Evolutionary conservation across 2,797 vertebrate genomes (phyloP), one percentile per base, ranked within the genome.

Genomic region (Aphelocoma californica): DNA sequence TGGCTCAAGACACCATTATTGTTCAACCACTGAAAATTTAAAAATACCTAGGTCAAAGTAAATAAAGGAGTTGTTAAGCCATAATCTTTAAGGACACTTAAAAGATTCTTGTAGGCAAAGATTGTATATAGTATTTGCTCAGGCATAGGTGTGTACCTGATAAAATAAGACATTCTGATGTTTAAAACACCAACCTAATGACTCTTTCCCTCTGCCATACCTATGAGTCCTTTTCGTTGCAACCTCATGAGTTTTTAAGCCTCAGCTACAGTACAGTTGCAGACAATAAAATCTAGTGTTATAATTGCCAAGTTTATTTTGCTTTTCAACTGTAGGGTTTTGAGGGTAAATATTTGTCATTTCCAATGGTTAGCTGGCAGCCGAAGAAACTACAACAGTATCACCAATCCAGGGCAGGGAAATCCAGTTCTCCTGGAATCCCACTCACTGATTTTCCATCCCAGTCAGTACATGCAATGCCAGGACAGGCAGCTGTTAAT

Each of bases 121-220:
- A 95, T 44, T 53, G 32, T 94, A 53, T 91, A 86, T 86, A 92
- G 61, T 97, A 90, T 97, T 97, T 97, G 91, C 67, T 95, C 73
- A 95, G 81, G 60, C 82, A 64, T 84, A 84, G 84, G 94, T 12
- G 90, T 95, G 92, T 94, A 75, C 77, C 53, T 28, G 57, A 95
- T 95, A 93, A 94, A 97, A 90, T 4, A 20, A 85, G 88, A 83
- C 20, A 5, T 95, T 91, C 73, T 88, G 61, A 56, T 11, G 2
- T 80, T 94, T 94, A 54, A 89, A 94, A 72, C 66, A 74, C 69
- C 70, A 92, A 48, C 85, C 93, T 86, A 81, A 54, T 94, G 12
- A 31, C 75, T 95, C 54, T 90, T 85, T 31, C 42, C 87, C 58
- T 28, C 29, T 0, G 0, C 42, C 62, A 25, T 88, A 51, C 86